phyloP scores from a whole-genome alignment of 2,113 vertebrate genomes.

The Gavia stellata region DNA sequence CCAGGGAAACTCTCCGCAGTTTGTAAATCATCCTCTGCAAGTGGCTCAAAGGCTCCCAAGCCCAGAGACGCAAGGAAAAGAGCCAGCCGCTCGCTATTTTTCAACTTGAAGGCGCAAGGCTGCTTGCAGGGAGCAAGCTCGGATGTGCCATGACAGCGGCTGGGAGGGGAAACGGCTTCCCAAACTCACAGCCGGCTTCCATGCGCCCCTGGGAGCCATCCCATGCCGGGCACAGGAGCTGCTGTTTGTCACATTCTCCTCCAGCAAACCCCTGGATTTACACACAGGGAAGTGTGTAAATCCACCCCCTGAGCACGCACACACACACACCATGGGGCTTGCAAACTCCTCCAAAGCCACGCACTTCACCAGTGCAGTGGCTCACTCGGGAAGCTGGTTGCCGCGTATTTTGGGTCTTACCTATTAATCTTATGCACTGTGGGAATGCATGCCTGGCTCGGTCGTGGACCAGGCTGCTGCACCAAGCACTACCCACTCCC shows the following conservation, averaged over 20 bases:
- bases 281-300: too few relatives aligned
- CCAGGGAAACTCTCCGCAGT: background rate
- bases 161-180: background rate
- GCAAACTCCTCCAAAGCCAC: background rate
- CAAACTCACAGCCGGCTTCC: background rate
- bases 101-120: fast-evolving
- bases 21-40: background rate
- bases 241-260: background rate
- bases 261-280: too few relatives aligned
- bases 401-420: fast-evolving
- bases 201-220: fast-evolving
- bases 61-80: background rate
- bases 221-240: background rate
- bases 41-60: background rate
- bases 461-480: background rate
- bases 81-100: background rate
- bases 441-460: fast-evolving
- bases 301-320: fast-evolving
- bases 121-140: fast-evolving
- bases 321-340: fast-evolving
- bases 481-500: background rate
- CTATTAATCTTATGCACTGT: fast-evolving
- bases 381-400: fast-evolving
- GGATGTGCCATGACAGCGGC: background rate
- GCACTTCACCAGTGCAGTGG: fast-evolving